A percentile compares a stretch with the other conserved stretches of the same genome.
Conservation (phyloP, 2,888 invertebrate species). For the Chaitophorus viminalis region DNA sequence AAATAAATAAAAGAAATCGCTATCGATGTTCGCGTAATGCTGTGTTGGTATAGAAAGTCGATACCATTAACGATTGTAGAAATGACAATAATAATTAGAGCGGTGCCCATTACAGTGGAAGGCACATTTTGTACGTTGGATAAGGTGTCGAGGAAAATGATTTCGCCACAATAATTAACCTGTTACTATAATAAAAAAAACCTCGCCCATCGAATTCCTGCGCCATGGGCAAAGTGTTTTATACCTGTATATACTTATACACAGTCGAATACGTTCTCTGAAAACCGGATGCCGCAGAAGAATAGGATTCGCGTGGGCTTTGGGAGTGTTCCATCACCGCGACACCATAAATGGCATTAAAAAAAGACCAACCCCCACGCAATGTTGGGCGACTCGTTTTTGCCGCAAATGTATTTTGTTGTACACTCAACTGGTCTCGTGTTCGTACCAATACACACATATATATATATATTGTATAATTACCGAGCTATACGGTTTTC, state of each 20-base stretch:
- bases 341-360: slow-evolving; percentile 60
- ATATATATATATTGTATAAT: background rate
- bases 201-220: slow-evolving; percentile 56
- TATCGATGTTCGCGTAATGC: background rate
- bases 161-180: slow-evolving; percentile 54
- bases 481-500: background rate
- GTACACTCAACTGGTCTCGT: slow-evolving; percentile 28
- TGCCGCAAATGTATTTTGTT: slow-evolving; percentile 39
- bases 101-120: background rate
- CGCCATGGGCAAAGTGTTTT: slow-evolving; percentile 31
- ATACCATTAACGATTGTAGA: background rate
- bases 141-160: background rate
- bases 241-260: too few relatives aligned
- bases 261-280: slow-evolving; percentile 16
- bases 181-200: slow-evolving; percentile 23
- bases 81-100: background rate
- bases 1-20: background rate
- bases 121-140: background rate
- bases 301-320: slow-evolving; percentile 58
- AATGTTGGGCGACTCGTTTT: slow-evolving; percentile 44
- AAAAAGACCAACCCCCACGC: slow-evolving; percentile 59
- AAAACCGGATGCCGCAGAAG: slow-evolving; percentile 56
- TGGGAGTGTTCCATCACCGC: slow-evolving; percentile 62
- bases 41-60: background rate
- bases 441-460: too few relatives aligned